Evolutionary conservation across 2,888 invertebrate genomes (phyloP).

Genomic region (Mimumesa dahlbomi): DNA sequence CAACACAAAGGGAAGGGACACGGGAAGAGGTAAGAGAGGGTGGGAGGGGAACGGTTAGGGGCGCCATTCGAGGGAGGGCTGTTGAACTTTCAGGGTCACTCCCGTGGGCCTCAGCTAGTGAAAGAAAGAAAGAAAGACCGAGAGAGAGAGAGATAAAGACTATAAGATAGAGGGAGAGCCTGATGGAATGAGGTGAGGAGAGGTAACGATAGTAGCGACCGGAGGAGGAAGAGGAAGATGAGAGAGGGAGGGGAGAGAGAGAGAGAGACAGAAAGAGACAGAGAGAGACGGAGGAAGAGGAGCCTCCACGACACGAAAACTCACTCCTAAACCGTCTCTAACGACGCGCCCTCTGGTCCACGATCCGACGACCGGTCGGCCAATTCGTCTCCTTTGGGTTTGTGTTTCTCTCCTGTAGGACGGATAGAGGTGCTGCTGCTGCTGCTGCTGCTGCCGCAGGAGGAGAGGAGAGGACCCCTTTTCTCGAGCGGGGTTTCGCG

Average conservation of each 20-base stretch:
- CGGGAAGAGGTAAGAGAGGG: slow-evolving; percentile 51
- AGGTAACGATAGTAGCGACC: not conserved
- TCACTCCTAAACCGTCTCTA: slow-evolving; percentile 66
- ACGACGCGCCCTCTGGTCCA: slow-evolving; percentile 57
- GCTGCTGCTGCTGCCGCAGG: no score
- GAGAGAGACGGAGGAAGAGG: slow-evolving; percentile 4
- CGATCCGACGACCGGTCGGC: slow-evolving; percentile 37
- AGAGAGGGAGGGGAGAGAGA: slow-evolving; percentile 4
- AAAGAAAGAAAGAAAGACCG: slow-evolving; percentile 38
- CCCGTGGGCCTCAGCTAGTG: slow-evolving; percentile 62
- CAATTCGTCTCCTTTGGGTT: slow-evolving; percentile 38
- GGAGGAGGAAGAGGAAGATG: not conserved
- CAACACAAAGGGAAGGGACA: slow-evolving; percentile 77
- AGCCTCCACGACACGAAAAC: slow-evolving; percentile 60
- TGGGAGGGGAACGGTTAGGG: slow-evolving; percentile 41
- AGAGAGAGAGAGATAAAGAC: slow-evolving; percentile 19
- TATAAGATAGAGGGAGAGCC: not conserved
- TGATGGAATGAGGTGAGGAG: slow-evolving; percentile 3
- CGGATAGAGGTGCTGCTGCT: no score
- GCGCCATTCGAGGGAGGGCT: slow-evolving; percentile 68
- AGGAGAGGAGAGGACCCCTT: slow-evolving; percentile 11
- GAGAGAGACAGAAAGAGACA: not conserved
- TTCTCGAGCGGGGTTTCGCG: no score
- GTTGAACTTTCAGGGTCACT: slow-evolving; percentile 78
- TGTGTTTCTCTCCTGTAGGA: slow-evolving; percentile 5